Evolutionary conservation across 2,797 vertebrate genomes (phyloP), one percentile per base, ranked within the genome.

Genomic region (Leuciscus waleckii): DNA sequence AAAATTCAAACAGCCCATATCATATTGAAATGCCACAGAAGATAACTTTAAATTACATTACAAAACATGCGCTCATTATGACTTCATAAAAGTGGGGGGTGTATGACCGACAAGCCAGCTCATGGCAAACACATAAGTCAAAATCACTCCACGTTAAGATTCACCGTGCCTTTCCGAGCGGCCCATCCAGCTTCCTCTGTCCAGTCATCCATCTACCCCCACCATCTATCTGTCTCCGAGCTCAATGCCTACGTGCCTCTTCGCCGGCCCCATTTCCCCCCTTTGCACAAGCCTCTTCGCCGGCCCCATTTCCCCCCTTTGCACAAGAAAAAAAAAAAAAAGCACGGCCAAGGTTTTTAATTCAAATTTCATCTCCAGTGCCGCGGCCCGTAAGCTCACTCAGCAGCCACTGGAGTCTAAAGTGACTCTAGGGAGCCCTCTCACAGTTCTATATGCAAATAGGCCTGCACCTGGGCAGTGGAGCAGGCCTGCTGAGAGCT

Each of bases 381-480:
- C 92, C 79, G 93, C 93, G 95, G 96, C 96, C 96, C 96, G 96
- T 95, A 93, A 95, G 96, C 97, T 98, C 96, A 96, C 97, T 98
- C 97, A 97, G 97, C 98, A 98, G 97, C 96, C 97, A 96, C 97
- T 96, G 95, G 94, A 97, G 97, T 98, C 97, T 98, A 98, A 98
- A 97, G 97, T 97, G 97, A 98, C 98, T 98, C 98, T 96, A 95
- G 98, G 98, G 98, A 98, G 96, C 96, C 97, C 94, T 91, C 95
- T 97, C 96, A 96, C 97, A 98, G 97, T 98, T 99, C 97, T 99
- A 99, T 99, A 99, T 99, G 98, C 98, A 99, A 99, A 99, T 99
- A 95, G 94, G 93, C 96, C 95, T 95, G 97, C 98, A 99, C 98
- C 98, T 99, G 98, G 97, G 97, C 97, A 98, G 97, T 97, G 89